Base-by-base conservation (phyloP, 1,140 invertebrate genomes). In the Microvelia longipes region DNA sequence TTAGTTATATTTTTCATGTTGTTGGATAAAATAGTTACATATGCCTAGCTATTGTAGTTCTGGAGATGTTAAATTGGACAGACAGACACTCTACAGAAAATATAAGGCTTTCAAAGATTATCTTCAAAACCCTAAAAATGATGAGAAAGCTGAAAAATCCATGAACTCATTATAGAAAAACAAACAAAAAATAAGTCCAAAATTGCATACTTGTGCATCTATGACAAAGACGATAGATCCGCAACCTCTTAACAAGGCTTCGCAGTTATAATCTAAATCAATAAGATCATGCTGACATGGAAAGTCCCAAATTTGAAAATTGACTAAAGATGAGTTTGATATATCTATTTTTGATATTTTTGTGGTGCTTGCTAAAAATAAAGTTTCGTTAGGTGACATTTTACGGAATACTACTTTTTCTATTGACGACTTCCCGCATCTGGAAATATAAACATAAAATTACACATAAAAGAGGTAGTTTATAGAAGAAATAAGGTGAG, bases 391-490 rank as follows among this genome's bases (percentile, higher is more conserved):
- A 11, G 98, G 98, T 14, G 96, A 97, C 93, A 99, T 98, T 84
- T 99, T 99, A 77, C 99, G 96, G 82, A 99, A 99, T 15, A 99
- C 97, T 11, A 99, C 98, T 85, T 99, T 99, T 79, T 98, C 94
- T 77, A 99, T 99, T 1, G 97, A 99, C n/a, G 96, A 98, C 82
- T 99, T 99, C 70, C 98, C 98, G 80, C 96, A 98, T 78, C 96
- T 96, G 76, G n/a, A 72, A 83, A 82, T 73, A 71, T 71, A 72
- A 69, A 68, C 69, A 30, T 2, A 13, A 50, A 30, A 2, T n/a
- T n/a, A n/a, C n/a, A n/a, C n/a, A n/a, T n/a, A n/a, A n/a, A n/a
- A n/a, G n/a, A 69, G 29, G 14, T 27, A 65, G 28, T 15, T 13
- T 28, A 62, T 27, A 65, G 62, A 27, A 11, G 11, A 13, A 63